Percentiles rank a stretch among this genome's conserved stretches.
Conservation (phyloP, 2,797 vertebrate genomes). For the Gouania willdenowi region DNA sequence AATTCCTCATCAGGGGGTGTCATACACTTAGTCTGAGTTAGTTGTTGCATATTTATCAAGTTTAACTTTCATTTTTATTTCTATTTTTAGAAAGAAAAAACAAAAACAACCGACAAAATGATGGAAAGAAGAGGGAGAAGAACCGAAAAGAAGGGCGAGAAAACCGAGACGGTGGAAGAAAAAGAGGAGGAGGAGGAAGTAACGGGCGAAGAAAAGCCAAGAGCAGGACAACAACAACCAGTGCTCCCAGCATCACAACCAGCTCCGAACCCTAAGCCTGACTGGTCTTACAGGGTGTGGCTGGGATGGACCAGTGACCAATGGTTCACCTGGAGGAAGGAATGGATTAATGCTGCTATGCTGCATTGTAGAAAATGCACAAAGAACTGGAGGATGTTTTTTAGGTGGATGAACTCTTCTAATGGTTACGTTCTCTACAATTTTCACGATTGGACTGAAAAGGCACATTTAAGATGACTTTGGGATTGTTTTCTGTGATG, state of each 20-base stretch:
- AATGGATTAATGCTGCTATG: constrained; percentile 81
- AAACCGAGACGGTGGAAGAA: constrained; percentile 32
- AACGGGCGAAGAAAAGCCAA: constrained; percentile 77
- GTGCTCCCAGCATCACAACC: constrained; percentile 60
- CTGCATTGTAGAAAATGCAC: constrained; percentile 76
- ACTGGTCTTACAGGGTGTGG: constrained; percentile 27
- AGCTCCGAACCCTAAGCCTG: constrained; percentile 77
- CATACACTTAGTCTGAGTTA: too few relatives aligned
- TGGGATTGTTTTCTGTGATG: constrained; percentile 10
- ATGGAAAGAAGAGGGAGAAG: constrained; percentile 53
- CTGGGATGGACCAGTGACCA: constrained; percentile 12
- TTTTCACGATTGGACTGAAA: constrained; percentile 31
- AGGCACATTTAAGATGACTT: constrained; percentile 14
- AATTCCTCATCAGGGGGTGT: too few relatives aligned
- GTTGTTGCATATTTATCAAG: too few relatives aligned
- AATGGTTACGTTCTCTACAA: constrained; percentile 27
- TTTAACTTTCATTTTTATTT: constrained; percentile 21
- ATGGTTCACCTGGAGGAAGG: constrained; percentile 44
- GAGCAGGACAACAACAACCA: constrained; percentile 76
- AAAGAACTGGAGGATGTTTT: constrained; percentile 74
- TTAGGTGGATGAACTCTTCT: constrained; percentile 26
- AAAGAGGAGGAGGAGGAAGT: constrained; percentile 43
- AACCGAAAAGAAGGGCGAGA: constrained; percentile 62
- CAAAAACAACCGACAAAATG: constrained; percentile 66
- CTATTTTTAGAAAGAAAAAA: constrained; percentile 66